Conservation (phyloP, 2,113 vertebrate genomes). For the Micronycteris hirsuta region DNA sequence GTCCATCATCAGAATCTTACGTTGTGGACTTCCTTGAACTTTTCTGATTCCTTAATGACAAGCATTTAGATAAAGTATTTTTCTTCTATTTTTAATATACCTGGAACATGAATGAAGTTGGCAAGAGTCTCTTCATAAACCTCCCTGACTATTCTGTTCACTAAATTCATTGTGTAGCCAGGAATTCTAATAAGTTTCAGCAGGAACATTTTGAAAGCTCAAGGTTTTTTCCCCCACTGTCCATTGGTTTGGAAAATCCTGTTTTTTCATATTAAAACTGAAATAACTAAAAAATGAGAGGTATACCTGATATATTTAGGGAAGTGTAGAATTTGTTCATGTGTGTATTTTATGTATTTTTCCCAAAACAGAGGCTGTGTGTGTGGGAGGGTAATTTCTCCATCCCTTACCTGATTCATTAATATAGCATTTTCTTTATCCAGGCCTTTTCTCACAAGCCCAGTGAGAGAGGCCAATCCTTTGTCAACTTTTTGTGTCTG, state of each 20-base stretch:
- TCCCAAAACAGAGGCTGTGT: not conserved
- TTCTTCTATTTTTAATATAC: not conserved
- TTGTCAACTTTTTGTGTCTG: not conserved
- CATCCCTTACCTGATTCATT: not conserved
- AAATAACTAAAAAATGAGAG: constrained; percentile 42
- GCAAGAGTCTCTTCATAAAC: not conserved
- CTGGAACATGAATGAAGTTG: not conserved
- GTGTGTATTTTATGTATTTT: not conserved
- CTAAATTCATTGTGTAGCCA: not conserved
- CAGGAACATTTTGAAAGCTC: constrained; percentile 4
- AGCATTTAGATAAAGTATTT: not conserved
- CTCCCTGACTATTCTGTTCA: not conserved
- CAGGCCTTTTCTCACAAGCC: not conserved
- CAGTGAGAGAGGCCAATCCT: not conserved
- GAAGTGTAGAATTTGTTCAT: not conserved
- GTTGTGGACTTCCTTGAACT: not conserved
- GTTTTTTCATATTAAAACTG: constrained; percentile 35
- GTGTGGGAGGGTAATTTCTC: not conserved
- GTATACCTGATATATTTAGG: constrained; percentile 3
- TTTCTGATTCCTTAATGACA: not conserved
- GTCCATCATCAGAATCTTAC: not conserved
- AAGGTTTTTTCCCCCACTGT: not conserved
- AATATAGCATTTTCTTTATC: constrained; percentile 26
- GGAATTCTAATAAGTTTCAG: not conserved
- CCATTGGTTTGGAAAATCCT: constrained; percentile 41